phyloP scores from a whole-genome alignment of 2,113 vertebrate species.

The Rhinolophus sinicus region DNA sequence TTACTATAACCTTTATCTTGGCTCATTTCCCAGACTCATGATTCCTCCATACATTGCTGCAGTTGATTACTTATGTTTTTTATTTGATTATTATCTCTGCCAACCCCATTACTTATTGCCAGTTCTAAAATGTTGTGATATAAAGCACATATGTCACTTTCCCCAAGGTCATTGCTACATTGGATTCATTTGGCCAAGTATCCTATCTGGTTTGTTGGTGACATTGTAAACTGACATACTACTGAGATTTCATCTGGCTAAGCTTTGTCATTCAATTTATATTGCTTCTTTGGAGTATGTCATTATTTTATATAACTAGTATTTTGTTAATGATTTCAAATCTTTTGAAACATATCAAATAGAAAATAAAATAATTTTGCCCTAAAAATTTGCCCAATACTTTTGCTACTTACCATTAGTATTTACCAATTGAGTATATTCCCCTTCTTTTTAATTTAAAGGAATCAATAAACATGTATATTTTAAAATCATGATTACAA shows the following conservation, averaged over 20 bases:
- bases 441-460: neutral
- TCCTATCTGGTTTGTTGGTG: slow-evolving; percentile 68
- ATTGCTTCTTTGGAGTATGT: slow-evolving; percentile 72
- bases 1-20: slow-evolving; percentile 77
- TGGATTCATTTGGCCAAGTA: slow-evolving; percentile 72
- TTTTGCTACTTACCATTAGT: slow-evolving; percentile 59
- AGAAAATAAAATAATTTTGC: slow-evolving; percentile 75
- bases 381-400: slow-evolving; percentile 46
- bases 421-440: neutral
- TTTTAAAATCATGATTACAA: neutral
- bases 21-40: slow-evolving; percentile 83
- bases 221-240: slow-evolving; percentile 30
- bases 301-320: slow-evolving; percentile 24
- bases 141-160: slow-evolving; percentile 78
- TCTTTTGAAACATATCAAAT: slow-evolving; percentile 55
- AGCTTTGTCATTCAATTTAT: neutral
- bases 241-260: neutral
- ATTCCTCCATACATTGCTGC: slow-evolving; percentile 69
- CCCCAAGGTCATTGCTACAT: slow-evolving; percentile 79
- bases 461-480: neutral
- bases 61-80: slow-evolving; percentile 84
- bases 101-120: slow-evolving; percentile 80
- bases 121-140: slow-evolving; percentile 76
- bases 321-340: neutral
- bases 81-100: slow-evolving; percentile 81